Evolutionary conservation across 2,113 vertebrate species (phyloP), one percentile per base, ranked within the genome.

Genomic region (Hippocampus mohnikei): DNA sequence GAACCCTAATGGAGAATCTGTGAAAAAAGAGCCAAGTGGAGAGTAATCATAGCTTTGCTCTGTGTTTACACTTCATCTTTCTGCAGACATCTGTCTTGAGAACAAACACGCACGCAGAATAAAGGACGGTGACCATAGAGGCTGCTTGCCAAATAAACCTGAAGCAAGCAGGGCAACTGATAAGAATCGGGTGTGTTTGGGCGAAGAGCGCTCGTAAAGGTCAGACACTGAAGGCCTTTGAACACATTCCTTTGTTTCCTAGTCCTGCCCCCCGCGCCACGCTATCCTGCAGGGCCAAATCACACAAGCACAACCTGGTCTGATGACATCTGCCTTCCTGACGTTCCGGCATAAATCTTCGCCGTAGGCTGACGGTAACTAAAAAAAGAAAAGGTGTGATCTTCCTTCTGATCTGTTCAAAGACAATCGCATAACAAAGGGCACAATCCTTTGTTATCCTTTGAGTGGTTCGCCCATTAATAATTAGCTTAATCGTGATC

Each of bases 1-100:
- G 48, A 72, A 70, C 79, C 55, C 80, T 87, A 88, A 88, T 88
- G 85, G 85, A 84, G 77, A 78, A 85, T 82, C 71, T 74, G 82
- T 81, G 81, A 69, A 70, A 72, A 37, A 72, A 66, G 69, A 61
- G 69, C 76, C 23, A 25, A 67, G 72, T 61, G 60, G 69, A 79
- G 74, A 70, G 81, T 83, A 89, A 88, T 86, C 86, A 85, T 70
- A 84, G 79, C 67, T 86, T 76, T 73, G 66, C 72, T 74, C 67
- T 23, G 50, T 83, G 86, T 88, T 87, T 89, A 88, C 77, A 79
- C 72, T 87, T 64, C 23, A 25, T 77, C 81, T 82, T 70, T 81
- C 48, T 63, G 78, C 77, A 83, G 76, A 83, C 84, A 84, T 81
- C 70, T 70, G 71, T 59, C 48, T 71, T 79, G 85, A 86, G 87